phyloP scores from a whole-genome alignment of 2,797 vertebrate genomes.

The Gymnothorax reevesii region DNA sequence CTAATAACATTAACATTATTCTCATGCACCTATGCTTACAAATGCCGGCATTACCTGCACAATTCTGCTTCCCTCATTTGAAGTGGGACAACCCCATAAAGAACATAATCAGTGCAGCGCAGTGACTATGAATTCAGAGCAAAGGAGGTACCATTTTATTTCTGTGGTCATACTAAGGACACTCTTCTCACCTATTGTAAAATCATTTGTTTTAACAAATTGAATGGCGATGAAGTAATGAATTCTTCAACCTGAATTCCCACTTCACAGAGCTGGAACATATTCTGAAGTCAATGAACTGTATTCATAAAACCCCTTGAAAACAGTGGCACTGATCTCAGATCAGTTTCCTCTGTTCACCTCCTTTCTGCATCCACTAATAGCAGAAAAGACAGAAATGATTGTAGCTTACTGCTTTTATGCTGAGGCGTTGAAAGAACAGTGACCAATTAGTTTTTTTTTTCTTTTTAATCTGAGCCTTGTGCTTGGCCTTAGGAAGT shows the following conservation, averaged over 20 bases:
- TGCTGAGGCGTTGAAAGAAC: no score
- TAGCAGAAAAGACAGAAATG: no score
- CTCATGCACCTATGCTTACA: background rate
- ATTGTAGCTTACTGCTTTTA: no score
- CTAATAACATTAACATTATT: background rate
- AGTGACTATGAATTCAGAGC: background rate
- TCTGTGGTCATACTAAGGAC: constrained; percentile 1
- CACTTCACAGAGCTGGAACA: constrained; percentile 58
- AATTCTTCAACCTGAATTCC: constrained; percentile 69
- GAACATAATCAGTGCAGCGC: background rate
- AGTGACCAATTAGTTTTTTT: background rate
- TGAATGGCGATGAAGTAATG: constrained; percentile 72
- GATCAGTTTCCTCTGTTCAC: no score
- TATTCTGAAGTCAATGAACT: constrained; percentile 69
- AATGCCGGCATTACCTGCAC: background rate
- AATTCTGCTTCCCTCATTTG: background rate
- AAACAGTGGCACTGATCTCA: no score
- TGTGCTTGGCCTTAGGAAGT: constrained; percentile 58
- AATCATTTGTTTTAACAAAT: constrained; percentile 63
- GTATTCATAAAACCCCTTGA: constrained; percentile 30
- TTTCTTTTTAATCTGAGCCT: constrained; percentile 57
- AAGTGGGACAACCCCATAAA: background rate
- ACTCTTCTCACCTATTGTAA: constrained; percentile 46
- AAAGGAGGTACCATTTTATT: background rate
- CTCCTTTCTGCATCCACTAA: no score